These are phyloP conservation scores for Sitta carolinensis DNA, from an alignment of 2,797 vertebrate genomes.

Conservation along the genomic window DNA sequence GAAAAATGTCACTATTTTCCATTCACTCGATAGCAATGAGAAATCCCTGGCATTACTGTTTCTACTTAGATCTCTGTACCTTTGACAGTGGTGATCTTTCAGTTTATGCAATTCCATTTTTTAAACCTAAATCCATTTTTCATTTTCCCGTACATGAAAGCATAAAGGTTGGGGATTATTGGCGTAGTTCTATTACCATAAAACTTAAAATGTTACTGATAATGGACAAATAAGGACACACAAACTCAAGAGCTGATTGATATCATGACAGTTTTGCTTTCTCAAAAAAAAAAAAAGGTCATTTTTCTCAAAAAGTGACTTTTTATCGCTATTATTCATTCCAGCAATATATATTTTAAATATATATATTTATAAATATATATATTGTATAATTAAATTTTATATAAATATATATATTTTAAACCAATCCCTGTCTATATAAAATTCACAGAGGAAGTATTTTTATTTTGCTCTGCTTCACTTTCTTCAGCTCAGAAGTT, in stretches of 20 bases:
- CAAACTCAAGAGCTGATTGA: background rate
- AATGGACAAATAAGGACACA: background rate
- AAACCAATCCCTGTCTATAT: background rate
- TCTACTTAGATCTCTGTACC: background rate
- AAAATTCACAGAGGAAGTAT: background rate
- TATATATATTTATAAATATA: background rate
- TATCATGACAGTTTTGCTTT: background rate
- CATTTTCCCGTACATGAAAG: background rate
- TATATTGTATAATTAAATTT: too few species aligned
- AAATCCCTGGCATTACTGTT: background rate
- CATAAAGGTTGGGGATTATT: background rate
- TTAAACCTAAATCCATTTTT: background rate
- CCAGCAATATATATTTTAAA: background rate
- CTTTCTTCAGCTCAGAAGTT: background rate
- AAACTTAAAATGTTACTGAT: background rate
- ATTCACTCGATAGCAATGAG: background rate
- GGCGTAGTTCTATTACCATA: background rate
- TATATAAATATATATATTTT: background rate
- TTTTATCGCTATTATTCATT: background rate
- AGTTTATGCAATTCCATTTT: background rate
- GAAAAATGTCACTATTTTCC: background rate
- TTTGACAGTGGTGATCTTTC: background rate
- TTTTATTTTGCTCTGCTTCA: background rate
- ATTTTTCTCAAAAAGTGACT: background rate
- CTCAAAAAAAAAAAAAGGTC: background rate